Conservation (phyloP, 2,888 invertebrate species). For the Meloe dianella region DNA sequence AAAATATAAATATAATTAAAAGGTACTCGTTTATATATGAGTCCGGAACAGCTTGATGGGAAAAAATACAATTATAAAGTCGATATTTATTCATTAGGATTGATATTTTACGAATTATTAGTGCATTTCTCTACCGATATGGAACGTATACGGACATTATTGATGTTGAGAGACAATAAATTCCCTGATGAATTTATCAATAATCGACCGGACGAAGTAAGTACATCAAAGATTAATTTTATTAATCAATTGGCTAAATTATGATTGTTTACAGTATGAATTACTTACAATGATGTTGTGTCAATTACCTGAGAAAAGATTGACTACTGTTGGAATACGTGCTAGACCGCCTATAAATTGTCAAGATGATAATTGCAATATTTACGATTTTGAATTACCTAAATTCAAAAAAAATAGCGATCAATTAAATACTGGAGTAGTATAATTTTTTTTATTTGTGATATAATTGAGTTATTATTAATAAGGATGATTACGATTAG, state of each 20-base stretch:
- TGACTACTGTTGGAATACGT: conserved; percentile 75
- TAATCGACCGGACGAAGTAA: conserved; percentile 75
- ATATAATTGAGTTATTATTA: neutral
- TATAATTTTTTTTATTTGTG: neutral
- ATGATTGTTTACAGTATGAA: conserved; percentile 65
- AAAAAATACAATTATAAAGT: conserved; percentile 86
- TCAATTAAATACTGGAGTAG: neutral
- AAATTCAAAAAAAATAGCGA: conserved; percentile 17
- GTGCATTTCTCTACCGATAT: conserved; percentile 90
- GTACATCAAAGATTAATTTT: conserved; percentile 20
- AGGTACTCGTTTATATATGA: conserved; percentile 97
- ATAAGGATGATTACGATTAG: neutral
- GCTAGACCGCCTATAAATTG: conserved; percentile 66
- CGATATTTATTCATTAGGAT: conserved; percentile 92
- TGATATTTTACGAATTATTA: conserved; percentile 92
- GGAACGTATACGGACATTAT: conserved; percentile 78
- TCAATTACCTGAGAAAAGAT: conserved; percentile 72
- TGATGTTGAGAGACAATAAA: conserved; percentile 67
- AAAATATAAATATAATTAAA: conserved; percentile 32
- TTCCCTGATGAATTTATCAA: conserved; percentile 74
- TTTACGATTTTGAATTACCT: conserved; percentile 65
- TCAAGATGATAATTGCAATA: conserved; percentile 54
- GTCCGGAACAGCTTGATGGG: conserved; percentile 88
- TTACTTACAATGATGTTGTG: conserved; percentile 82
- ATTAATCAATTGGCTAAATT: conserved; percentile 21